Evolutionary conservation across 2,888 invertebrate species (phyloP).

Genomic region (Venusia cambrica): DNA sequence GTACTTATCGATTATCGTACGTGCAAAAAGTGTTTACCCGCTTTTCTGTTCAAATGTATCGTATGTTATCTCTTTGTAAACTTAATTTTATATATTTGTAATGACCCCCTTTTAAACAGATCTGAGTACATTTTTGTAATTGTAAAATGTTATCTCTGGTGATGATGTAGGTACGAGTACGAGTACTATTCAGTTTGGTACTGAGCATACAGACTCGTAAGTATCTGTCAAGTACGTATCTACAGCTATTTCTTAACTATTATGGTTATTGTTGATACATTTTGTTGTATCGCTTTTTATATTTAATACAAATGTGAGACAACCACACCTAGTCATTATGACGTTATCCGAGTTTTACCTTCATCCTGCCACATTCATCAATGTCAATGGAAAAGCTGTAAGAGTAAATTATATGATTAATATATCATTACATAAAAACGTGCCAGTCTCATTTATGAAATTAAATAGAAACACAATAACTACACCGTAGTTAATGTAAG

Average conservation of each 20-base stretch:
- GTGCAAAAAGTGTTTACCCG: conserved; percentile 23
- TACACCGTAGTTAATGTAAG: no score
- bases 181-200: no score
- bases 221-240: no score
- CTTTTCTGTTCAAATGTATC: conserved; percentile 22
- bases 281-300: neutral
- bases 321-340: conserved; percentile 12
- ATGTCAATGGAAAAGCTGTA: conserved; percentile 3
- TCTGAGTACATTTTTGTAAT: neutral
- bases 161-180: no score
- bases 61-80: conserved; percentile 23
- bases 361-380: conserved; percentile 25
- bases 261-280: neutral
- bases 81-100: conserved; percentile 11
- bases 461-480: no score
- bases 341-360: conserved; percentile 23
- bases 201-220: no score
- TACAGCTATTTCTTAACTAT: no score
- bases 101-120: neutral
- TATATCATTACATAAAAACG: no score
- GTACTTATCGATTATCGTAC: conserved; percentile 18
- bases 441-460: no score
- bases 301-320: neutral
- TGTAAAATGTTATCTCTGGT: no score
- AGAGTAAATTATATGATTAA: no score